Evolutionary conservation across 1,140 invertebrate genomes (phyloP), one percentile per base, ranked within the genome.

Genomic region (Brachionus manjavacas): DNA sequence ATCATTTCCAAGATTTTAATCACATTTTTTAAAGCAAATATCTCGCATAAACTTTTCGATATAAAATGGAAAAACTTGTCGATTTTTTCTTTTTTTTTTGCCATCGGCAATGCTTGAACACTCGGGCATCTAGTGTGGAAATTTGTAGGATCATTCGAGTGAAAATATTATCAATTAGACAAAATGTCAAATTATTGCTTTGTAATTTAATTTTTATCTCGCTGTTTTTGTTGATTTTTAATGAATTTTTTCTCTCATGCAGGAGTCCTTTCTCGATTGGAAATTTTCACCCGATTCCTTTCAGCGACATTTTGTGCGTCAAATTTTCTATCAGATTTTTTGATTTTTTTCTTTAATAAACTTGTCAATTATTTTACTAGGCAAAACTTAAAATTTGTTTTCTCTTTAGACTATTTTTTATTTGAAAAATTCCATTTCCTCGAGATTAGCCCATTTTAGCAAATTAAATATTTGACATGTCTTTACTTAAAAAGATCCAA

Each of bases 401-500:
- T 60, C 20, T 60, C 20, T 60, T 60, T 55, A 55, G 43, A 46
- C 11, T 60, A 9, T 23, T 60, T 20, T 60, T 20, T 60, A 20
- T 9, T 60, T 60, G 31, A 20, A 60, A 60, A 20, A 23, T 60
- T 60, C n/a, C n/a, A 60, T 60, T 23, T 60, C 6, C 9, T 20
- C 52, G 25, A 60, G 4, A 60, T 60, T 20, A 60, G 52, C 9
- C 52, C 31, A 41, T 74, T 74, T 41, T 74, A 41, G 39, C 14
- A 41, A 43, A 74, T 7, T 41, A 74, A 74, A 41, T 41, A 41
- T 41, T 41, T 74, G 16, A 20, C 20, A 76, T 76, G 72, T 76
- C 72, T 46, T 49, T 76, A 76, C 46, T 76, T 25, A 76, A 76
- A 76, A 76, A 76, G 25, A 46, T 76, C 31, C 72, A 76, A 76